Evolutionary conservation across 2,888 invertebrate genomes (phyloP), one percentile per base, ranked within the genome.

Genomic region (Patella caerulea): DNA sequence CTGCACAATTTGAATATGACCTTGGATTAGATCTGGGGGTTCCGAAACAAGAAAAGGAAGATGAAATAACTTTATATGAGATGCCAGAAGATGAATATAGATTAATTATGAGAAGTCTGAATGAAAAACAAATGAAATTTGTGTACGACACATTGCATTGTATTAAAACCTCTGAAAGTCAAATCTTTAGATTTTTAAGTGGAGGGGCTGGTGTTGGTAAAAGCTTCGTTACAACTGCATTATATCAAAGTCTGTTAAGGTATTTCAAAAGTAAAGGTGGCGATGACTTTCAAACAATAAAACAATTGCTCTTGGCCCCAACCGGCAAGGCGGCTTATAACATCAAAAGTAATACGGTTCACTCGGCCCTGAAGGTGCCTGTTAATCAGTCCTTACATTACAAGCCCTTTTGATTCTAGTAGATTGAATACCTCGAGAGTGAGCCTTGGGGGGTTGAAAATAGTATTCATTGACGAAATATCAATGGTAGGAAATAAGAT

Each of bases 161-260:
- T 3, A 11, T 83, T 2, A 85, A 81, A 76, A 78, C 79, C 34
- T 59, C 72, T 14, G 17, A 69, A 29, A 71, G 74, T 52, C 83
- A 80, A 72, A 75, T 83, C 7, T 82, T 78, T 65, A 69, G 75
- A 59, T 84, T 84, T 69, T 34, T 83, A 11, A 80, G 77, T 80
- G 83, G 83, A 52, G 83, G 83, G 9, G 83, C 83, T 69, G 85
- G 83, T 70, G 83, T 83, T 29, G 83, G 84, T 2, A 84, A 85
- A 78, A 81, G 75, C 72, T 72, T 76, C 75, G 79, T 84, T 5
- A 77, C 78, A 17, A 75, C 73, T 71, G 84, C 84, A 12, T 54
- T 85, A 29, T 83, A 83, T 78, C 83, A 85, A 73, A 77, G 73
- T 24, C 34, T 74, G 24, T 59, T 82, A 29, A 80, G 79, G 72